Percentiles rank a stretch among this genome's conserved stretches.
Conservation (phyloP, 2,113 vertebrate genomes). For the Empidonax alnorum region DNA sequence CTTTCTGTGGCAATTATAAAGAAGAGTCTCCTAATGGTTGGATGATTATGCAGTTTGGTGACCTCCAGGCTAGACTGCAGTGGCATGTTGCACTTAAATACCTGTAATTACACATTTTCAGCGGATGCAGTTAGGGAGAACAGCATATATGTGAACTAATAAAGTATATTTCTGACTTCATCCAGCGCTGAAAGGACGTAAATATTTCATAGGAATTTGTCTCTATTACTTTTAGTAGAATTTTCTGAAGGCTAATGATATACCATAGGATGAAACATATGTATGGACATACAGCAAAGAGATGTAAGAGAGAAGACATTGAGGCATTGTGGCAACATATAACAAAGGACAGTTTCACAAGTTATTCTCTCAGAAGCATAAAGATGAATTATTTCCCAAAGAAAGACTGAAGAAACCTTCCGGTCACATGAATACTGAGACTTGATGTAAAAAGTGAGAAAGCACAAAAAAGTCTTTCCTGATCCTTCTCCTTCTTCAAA, state of each 20-base stretch:
- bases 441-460: not conserved
- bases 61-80: not conserved
- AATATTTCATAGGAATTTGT: not conserved
- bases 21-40: not conserved
- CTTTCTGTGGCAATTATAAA: not conserved
- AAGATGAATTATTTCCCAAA: conserved; percentile 19
- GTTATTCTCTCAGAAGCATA: not conserved
- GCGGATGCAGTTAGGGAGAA: accelerated
- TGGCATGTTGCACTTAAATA: not conserved
- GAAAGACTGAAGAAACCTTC: not conserved
- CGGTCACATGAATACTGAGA: not conserved
- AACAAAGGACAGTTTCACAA: not conserved
- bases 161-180: not conserved
- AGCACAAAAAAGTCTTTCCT: not conserved
- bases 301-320: not conserved
- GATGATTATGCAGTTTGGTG: not conserved
- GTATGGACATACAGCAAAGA: not conserved
- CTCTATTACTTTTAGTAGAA: not conserved
- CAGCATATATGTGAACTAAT: not conserved
- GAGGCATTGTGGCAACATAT: not conserved
- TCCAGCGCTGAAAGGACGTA: not conserved
- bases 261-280: not conserved
- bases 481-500: not conserved
- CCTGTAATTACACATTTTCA: not conserved
- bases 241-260: not conserved